Base-by-base conservation (phyloP, 2,113 vertebrate species). In the Cariama cristata region DNA sequence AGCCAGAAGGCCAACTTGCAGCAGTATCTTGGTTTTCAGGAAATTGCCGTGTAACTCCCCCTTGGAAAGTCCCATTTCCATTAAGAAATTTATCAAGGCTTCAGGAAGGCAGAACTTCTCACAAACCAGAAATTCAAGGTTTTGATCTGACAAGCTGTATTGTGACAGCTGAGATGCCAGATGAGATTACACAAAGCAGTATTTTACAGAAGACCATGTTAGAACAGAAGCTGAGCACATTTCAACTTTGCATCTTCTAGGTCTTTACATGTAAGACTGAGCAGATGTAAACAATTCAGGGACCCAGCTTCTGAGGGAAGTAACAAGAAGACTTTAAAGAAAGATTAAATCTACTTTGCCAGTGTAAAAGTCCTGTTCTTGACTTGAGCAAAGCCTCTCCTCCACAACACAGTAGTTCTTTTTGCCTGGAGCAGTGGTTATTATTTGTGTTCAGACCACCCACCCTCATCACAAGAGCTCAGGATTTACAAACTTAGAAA, bases 361-460 rank as follows among this genome's bases (percentile, higher is more conserved):
- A 49, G 20, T 5, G 6, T 47, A 49, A 53, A 92, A 90, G 15
- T 42, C 68, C 50, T 80, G 32, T 56, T 88, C 66, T 83, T 79
- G 42, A 82, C 49, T 53, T 45, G 26, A 79, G 59, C 30, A 90
- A 79, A 82, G 44, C 8, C 68, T 86, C 50, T 87, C 55, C 53
- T 90, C 35, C 44, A 68, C 33, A 93, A 44, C 28, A 66, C 44
- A 49, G 49, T 28, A 74, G 19, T 9, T 72, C 30, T 80, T 85
- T 86, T 71, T 88, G 72, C 79, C 75, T 90, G 38, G 12, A 86
- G 50, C 2, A 1, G 80, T 27, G 18, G 16, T 55, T 87, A 26
- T 74, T 86, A 72, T 66, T 86, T 86, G 74, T 80, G 28, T 76
- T 90, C 75, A 88, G 90, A 94, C 55, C 88, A 93, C 92, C 77